phyloP scores from a whole-genome alignment of 1,140 invertebrate species.

The Thaumatotibia leucotreta region DNA sequence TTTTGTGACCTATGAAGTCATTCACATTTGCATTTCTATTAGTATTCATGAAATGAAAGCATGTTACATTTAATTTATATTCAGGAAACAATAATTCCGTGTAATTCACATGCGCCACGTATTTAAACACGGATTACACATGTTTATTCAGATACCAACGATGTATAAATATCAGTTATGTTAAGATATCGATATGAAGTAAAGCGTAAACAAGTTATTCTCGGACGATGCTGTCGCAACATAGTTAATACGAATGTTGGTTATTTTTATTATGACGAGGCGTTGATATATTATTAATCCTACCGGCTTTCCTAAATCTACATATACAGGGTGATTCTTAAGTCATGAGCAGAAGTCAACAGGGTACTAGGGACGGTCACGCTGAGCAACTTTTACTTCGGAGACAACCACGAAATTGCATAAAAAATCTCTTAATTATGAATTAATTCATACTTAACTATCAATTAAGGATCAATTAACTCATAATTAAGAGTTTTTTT shows the following conservation, averaged over 20 bases:
- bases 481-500: no score
- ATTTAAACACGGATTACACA: not conserved
- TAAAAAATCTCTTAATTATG: no score
- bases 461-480: no score
- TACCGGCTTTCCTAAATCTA: no score
- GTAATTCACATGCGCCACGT: not conserved
- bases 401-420: no score
- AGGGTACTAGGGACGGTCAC: no score
- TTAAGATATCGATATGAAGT: not conserved
- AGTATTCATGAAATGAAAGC: not conserved
- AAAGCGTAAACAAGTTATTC: constrained; percentile 6
- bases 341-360: no score
- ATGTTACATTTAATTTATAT: not conserved
- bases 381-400: no score
- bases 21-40: not conserved
- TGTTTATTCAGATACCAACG: not conserved
- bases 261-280: not conserved
- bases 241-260: not conserved
- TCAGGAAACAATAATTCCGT: not conserved
- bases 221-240: not conserved
- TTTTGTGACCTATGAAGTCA: not conserved
- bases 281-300: no score
- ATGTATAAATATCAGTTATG: not conserved
- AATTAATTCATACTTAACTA: no score
- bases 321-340: no score